A percentile compares a stretch with the other conserved stretches of the same genome.
phyloP scores from a whole-genome alignment of 1,140 invertebrate genomes.

The Thaumetopoea pityocampa region DNA sequence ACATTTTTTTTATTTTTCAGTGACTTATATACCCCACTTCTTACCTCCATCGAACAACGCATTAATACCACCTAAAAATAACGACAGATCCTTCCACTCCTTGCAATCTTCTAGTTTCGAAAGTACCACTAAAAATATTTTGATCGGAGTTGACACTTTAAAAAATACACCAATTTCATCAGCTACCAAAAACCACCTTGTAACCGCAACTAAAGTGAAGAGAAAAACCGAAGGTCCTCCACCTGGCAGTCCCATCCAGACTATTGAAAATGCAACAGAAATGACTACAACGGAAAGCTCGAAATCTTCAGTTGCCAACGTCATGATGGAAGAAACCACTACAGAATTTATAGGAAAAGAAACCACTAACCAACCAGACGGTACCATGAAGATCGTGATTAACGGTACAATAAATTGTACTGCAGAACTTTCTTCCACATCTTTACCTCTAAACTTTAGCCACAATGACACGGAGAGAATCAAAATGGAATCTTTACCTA shows the following conservation, averaged over 20 bases:
- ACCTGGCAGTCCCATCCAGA: neutral
- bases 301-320: too few species aligned
- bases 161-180: conserved; percentile 30
- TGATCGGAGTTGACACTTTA: conserved; percentile 23
- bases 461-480: conserved; percentile 38
- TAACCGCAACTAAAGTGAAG: conserved; percentile 44
- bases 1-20: too few species aligned
- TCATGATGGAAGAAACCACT: too few species aligned
- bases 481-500: conserved; percentile 34
- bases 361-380: conserved; percentile 48
- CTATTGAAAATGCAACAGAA: conserved; percentile 15
- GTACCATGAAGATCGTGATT: conserved; percentile 51
- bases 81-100: conserved; percentile 48
- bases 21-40: too few species aligned
- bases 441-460: conserved; percentile 39
- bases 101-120: conserved; percentile 40
- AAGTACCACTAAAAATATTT: conserved; percentile 30
- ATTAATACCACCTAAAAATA: too few species aligned
- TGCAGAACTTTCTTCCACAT: conserved; percentile 55
- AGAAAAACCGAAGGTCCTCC: conserved; percentile 38
- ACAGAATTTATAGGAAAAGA: too few species aligned
- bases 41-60: too few species aligned
- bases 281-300: too few species aligned
- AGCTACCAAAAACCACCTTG: conserved; percentile 26
- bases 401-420: conserved; percentile 68